Base-by-base conservation (phyloP, 1,140 invertebrate species). In the Patella vulgata region DNA sequence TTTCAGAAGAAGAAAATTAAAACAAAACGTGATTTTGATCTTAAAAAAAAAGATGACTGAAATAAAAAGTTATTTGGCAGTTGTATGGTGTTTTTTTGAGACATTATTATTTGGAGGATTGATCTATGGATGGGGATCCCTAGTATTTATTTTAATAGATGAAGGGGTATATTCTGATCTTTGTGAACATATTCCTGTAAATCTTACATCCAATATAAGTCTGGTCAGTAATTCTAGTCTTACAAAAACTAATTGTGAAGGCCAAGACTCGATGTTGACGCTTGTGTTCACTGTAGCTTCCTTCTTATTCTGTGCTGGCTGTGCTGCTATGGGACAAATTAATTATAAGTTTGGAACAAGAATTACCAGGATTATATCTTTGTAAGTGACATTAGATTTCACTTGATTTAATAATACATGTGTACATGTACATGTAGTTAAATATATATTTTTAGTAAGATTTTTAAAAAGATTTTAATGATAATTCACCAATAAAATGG, bases 271-370 rank as follows among this genome's bases (percentile, higher is more conserved):
- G 1, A 64, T 59, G 28, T 52, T 78, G 0, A 63, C 64, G 27
- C 52, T 78, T 17, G 75, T 71, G 54, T 78, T 78, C 31, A 74
- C 76, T n/a, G 66, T 78, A 31, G 70, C 65, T 2, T 65, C 70
- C 12, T 63, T 64, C 12, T 54, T 76, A 48, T 76, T 74, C 58
- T 76, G 73, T 61, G 53, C 63, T 17, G 68, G 66, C 21, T 72
- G 73, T 61, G 68, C 70, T 19, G 62, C 63, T 4, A 63, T 78
- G 51, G 76, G 76, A 0, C 73, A 74, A 21, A 43, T 78, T 33
- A 76, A 70, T 48, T 63, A 54, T 39, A 66, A 66, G 21, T 59
- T 71, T 50, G 76, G 74, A 11, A 78, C 70, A 5, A 54, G 74
- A 42, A 43, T 67, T 21, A 76, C 76, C 8, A 56, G 76, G 30